Conservation (phyloP, 2,797 vertebrate genomes). For the Coilia nasus region DNA sequence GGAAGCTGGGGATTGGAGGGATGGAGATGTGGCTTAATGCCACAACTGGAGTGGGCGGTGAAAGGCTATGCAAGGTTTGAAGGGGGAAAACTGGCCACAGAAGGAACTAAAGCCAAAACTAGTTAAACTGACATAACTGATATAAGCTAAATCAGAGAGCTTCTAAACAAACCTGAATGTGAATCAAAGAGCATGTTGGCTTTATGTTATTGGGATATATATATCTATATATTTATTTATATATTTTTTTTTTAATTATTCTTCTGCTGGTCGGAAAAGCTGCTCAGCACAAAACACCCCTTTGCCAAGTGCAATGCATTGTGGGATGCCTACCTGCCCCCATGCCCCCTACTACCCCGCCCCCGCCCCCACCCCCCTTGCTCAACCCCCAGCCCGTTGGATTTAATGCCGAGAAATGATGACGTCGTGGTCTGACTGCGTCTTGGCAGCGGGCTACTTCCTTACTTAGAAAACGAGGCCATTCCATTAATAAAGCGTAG, state of each 20-base stretch:
- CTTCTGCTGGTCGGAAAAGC: not conserved
- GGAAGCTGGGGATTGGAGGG: not conserved
- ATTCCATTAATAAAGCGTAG: constrained; percentile 76
- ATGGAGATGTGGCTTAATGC: not conserved
- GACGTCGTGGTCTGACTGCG: constrained; percentile 48
- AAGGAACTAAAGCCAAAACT: not conserved
- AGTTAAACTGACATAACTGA: not conserved
- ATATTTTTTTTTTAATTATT: not conserved
- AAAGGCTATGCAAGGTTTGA: not conserved
- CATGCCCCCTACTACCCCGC: not conserved
- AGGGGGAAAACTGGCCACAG: not conserved
- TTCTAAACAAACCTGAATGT: not conserved
- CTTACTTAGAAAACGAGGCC: constrained; percentile 79
- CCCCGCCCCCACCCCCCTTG: not conserved
- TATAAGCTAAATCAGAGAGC: not conserved
- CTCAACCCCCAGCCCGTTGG: not conserved
- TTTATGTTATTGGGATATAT: not conserved
- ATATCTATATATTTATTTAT: not conserved
- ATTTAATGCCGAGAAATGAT: not conserved
- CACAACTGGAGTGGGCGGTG: not conserved
- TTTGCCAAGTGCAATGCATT: not conserved
- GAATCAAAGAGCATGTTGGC: not conserved
- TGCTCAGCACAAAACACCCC: not conserved
- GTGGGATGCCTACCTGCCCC: not conserved
- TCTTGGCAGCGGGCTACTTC: constrained; percentile 52